phyloP scores from a whole-genome alignment of 1,140 invertebrate species.

The Drosophila mayri region DNA sequence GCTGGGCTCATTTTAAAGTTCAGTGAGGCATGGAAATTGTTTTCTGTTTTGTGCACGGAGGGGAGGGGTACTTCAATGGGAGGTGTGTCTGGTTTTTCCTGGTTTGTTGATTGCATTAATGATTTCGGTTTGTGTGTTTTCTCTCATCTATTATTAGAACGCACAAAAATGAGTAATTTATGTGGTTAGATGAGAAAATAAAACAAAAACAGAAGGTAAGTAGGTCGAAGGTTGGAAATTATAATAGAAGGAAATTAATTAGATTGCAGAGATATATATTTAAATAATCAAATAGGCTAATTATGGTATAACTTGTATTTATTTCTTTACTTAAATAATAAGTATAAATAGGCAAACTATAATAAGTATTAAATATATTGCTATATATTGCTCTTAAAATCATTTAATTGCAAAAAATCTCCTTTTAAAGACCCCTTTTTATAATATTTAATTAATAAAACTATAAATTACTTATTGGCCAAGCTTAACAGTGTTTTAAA shows the following conservation, averaged over 20 bases:
- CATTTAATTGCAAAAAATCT: background rate
- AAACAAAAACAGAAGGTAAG: constrained; percentile 3
- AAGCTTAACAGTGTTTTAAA: background rate
- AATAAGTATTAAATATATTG: background rate
- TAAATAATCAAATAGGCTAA: fast-evolving
- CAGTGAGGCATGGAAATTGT: constrained; percentile 75
- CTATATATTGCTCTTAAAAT: background rate
- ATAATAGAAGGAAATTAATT: background rate
- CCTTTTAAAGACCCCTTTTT: background rate
- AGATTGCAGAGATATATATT: background rate
- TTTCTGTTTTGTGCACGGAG: constrained; percentile 5
- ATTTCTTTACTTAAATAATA: background rate
- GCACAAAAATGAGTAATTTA: constrained; percentile 11
- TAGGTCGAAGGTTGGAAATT: constrained; percentile 3
- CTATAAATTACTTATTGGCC: background rate
- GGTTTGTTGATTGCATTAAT: constrained; percentile 47
- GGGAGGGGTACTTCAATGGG: constrained; percentile 18
- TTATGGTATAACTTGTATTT: background rate
- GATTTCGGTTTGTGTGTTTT: constrained; percentile 17
- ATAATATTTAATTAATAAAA: background rate
- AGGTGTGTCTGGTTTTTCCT: constrained; percentile 35
- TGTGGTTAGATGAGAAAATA: constrained; percentile 4
- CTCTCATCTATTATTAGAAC: constrained; percentile 16
- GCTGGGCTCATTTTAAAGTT: constrained; percentile 52
- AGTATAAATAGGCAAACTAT: background rate